Evolutionary conservation across 2,113 vertebrate genomes (phyloP).

Genomic region (Oriolus oriolus): DNA sequence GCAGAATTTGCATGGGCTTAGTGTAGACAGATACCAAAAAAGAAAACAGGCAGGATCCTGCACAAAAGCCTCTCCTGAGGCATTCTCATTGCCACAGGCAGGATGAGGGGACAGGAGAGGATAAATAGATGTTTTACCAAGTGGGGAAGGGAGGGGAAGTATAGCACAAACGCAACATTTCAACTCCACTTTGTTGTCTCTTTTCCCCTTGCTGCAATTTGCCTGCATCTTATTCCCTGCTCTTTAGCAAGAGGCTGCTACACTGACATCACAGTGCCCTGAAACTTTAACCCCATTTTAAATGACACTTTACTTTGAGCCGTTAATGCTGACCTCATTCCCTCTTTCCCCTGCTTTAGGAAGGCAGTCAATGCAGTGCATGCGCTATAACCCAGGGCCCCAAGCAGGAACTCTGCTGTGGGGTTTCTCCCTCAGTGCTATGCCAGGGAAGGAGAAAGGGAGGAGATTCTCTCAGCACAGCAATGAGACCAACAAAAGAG

Average conservation of each 20-base stretch:
- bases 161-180: rapidly evolving
- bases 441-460: background rate
- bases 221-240: background rate
- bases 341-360: background rate
- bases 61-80: background rate
- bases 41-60: background rate
- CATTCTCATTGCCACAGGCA: background rate
- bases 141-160: background rate
- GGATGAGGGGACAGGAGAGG: background rate
- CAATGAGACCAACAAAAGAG: background rate
- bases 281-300: background rate
- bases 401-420: background rate
- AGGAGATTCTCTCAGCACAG: background rate
- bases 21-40: background rate
- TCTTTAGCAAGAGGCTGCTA: background rate
- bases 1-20: background rate
- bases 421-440: background rate
- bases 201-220: background rate
- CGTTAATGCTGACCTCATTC: background rate
- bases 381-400: background rate
- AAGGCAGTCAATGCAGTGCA: background rate
- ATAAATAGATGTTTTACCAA: background rate
- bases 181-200: background rate
- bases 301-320: background rate
- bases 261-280: background rate